Evolutionary conservation across 2,888 invertebrate species (phyloP), one percentile per base, ranked within the genome.

Genomic region (Cheilosia vulpina): DNA sequence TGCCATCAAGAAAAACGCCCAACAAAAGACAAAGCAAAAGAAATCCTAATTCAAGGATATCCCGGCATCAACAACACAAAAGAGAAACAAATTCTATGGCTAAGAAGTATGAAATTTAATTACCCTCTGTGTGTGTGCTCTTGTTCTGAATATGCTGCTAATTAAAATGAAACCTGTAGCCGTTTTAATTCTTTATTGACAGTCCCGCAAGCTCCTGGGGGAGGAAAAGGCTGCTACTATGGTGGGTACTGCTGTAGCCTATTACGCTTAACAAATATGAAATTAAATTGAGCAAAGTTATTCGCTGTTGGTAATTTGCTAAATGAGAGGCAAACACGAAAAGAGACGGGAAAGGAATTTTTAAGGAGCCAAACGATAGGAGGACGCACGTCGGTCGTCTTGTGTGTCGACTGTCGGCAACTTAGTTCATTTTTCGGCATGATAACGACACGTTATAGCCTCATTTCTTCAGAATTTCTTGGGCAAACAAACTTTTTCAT

Each of bases 141-240:
- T 31, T 9, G 5, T 9, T 31, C 34, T 41, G 52, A 71, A 62
- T 41, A 45, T 62, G 69, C 69, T 63, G 50, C 63, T 78, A 78
- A 78, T 78, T 71, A 78, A 78, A 78, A 71, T 50, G 69, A 78
- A 78, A 78, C 78, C 78, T 78, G 78, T 78, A 78, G 78, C 78
- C 55, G 57, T 69, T 69, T 69, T 34, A 53, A 17, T 65, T 62
- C 69, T 62, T 38, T 62, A 69, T 62, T 69, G 78, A 71, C 53
- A 76, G 47, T 5, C 52, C 62, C 31, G 45, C 50, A 4, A 41
- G 19, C 6, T 11, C 4, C 11, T 17, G 43, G 5, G 62, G 17
- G 62, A 19, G 27, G 34, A 13, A 50, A 4, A 15, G 11, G 24
- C 38, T 45, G 31, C 50, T 27, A 27, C 27, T 27, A 21, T 21